Evolutionary conservation across 2,888 invertebrate genomes (phyloP), one percentile per base, ranked within the genome.

Genomic region (Perizoma affinitatum): DNA sequence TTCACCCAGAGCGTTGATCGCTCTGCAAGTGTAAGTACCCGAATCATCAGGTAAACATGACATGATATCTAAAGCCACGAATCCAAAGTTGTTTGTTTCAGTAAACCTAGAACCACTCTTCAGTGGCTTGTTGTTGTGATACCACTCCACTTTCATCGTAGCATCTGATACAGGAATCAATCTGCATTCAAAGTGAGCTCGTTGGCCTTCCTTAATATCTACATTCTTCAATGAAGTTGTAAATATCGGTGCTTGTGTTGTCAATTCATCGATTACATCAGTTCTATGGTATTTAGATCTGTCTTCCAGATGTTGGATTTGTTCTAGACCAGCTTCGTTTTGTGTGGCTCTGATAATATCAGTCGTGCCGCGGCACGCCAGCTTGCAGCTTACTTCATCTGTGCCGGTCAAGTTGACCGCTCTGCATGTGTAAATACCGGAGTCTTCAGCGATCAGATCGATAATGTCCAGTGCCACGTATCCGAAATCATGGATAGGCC

Each of bases 401-500:
- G 95, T 95, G 49, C 99, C 99, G 35, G 97, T 94, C 36, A 96
- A 92, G 81, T 99, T 99, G 0, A 96, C 96, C 22, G 99, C 98
- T 62, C 97, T 94, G 81, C 98, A 98, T 4, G 98, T 98, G 86
- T 99, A 99, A 33, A 96, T 94, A 50, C 97, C 98, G 0, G 96
- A 96, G 87, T 99, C 99, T 93, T 99, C 99, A 56, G 98, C 97
- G 81, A 98, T 98, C 57, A 98, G 93, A 82, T 98, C 98, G 69
- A 98, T 95, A 67, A 99, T 97, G 80, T 99, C 99, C 66, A 99
- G 93, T 10, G 99, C 98, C 33, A 99, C 99, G 82, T 98, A 99
- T 44, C 99, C 99, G 87, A 99, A 99, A 87, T 99, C 99, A 83
- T 98, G 98, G 82, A 98, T 98, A 61, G 98, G 98, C 74, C 98